These are phyloP conservation scores for Plodia interpunctella DNA, from an alignment of 1,140 invertebrate genomes.

Conservation along the genomic window DNA sequence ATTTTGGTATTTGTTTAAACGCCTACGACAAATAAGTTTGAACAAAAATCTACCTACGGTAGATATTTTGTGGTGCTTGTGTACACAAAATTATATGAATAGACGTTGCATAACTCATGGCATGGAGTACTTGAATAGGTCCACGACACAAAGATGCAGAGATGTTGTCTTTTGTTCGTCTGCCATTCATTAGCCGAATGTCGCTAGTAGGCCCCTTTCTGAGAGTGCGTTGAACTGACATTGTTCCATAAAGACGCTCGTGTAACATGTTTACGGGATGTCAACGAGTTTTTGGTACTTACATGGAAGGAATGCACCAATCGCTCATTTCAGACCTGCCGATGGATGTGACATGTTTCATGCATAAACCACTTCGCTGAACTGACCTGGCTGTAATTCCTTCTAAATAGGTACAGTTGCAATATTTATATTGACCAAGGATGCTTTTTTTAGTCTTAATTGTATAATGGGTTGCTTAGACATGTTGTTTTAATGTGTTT, in stretches of 20 bases:
- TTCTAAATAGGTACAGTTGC: too few relatives aligned
- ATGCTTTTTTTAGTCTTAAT: too few relatives aligned
- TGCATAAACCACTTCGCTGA: background rate
- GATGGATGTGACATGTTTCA: background rate
- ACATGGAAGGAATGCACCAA: slow-evolving; percentile 38
- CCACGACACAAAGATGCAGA: slow-evolving; percentile 31
- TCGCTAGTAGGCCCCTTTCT: slow-evolving; percentile 58
- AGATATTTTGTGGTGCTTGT: background rate
- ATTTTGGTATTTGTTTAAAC: background rate
- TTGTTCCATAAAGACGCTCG: slow-evolving; percentile 40
- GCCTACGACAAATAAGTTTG: background rate
- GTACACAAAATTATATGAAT: background rate
- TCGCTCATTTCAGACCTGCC: slow-evolving; percentile 18
- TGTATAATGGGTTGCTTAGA: background rate
- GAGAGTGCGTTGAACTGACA: slow-evolving; percentile 59
- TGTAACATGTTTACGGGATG: slow-evolving; percentile 56
- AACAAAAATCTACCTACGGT: background rate
- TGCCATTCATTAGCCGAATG: slow-evolving; percentile 70
- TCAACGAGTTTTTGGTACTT: slow-evolving; percentile 37
- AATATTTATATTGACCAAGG: too few relatives aligned
- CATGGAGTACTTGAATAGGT: slow-evolving; percentile 33
- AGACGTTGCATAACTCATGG: slow-evolving; percentile 14
- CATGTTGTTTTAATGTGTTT: background rate
- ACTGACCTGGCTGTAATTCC: background rate
- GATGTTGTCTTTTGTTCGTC: slow-evolving; percentile 47